Conservation (phyloP, 2,113 vertebrate species). For the Rhizomys pruinosus region DNA sequence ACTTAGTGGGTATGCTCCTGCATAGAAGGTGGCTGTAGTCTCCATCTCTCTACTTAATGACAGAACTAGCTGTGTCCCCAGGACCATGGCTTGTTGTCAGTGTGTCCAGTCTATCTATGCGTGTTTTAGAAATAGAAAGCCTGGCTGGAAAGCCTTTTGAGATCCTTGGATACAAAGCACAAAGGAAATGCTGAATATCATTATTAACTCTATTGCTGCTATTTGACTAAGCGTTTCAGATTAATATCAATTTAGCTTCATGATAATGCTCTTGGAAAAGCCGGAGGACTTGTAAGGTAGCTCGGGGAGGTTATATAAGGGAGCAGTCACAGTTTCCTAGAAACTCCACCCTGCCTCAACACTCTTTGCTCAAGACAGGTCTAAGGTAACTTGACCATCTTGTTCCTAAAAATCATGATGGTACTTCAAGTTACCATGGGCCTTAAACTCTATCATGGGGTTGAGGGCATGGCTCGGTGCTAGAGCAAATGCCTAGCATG, state of each 20-base stretch:
- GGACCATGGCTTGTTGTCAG: not conserved
- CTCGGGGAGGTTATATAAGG: constrained; percentile 22
- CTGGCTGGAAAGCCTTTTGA: constrained; percentile 45
- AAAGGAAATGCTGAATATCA: constrained; percentile 60
- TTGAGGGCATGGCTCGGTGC: not conserved
- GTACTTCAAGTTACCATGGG: not conserved
- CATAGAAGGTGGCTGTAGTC: not conserved
- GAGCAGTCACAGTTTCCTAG: constrained; percentile 56
- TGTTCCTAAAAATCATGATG: constrained; percentile 25
- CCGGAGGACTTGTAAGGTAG: constrained; percentile 64
- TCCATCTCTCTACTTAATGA: not conserved
- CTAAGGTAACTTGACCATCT: not conserved
- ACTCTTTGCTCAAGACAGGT: not conserved
- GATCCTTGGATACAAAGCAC: constrained; percentile 55
- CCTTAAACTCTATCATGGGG: not conserved
- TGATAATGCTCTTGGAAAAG: constrained; percentile 53
- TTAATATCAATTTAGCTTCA: constrained; percentile 70
- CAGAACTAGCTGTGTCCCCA: not conserved
- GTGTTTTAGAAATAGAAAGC: constrained; percentile 31
- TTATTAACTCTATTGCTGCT: constrained; percentile 71
- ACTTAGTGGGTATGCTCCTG: not conserved
- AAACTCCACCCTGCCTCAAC: not conserved
- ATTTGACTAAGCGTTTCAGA: constrained; percentile 78
- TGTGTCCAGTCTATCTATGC: not conserved
- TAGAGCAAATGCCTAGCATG: not conserved